Base-by-base conservation (phyloP, 2,797 vertebrate species). In the Carcharodon carcharias region DNA sequence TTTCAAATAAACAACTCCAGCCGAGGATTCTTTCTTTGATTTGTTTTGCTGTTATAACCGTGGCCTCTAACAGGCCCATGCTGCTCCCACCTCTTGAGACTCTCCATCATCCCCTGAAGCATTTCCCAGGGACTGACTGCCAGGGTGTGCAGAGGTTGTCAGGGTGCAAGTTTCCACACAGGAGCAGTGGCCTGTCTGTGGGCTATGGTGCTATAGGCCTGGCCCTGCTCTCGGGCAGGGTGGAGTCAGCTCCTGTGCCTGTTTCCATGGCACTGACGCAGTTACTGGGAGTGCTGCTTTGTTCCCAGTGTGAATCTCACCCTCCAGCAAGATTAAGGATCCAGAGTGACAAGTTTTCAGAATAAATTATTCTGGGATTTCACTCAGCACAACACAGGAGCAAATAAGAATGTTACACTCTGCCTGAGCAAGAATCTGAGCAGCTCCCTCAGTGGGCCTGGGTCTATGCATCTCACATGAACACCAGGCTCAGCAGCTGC, bases 1-100 rank as follows among this genome's bases (percentile, higher is more conserved):
- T 85, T 85, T 85, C 82, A 85, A 85, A 85, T 85, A 85, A 85
- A 85, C 82, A 85, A 50, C 45, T 85, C 82, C 45, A 85, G 82
- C 40, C 18, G 21, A 45, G 82, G 40, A 85, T 85, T 85, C 82
- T 50, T 85, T 85, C 82, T 85, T 50, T 85, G 82, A 85, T 85
- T 85, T 85, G 82, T 50, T 85, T 50, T 85, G 45, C 82, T 7
- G 45, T 85, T 85, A 21, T 7, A 40, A 85, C 45, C 1, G 80
- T 85, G 80, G 80, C 21, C 80, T 85, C 40, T 23, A 50, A 50
- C 80, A 50, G 45, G 21, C 6, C 7, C 40, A 8, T 21, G 21
- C 40, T 26, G 82, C 7, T 85, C 82, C 82, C 45, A 8, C 18
- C 45, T 45, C 45, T 21, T 6, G 18, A 50, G 45, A 23, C 45